These are phyloP conservation scores for Scaptomyza tumidula DNA, from an alignment of 2,888 invertebrate genomes.

Conservation along the genomic window DNA sequence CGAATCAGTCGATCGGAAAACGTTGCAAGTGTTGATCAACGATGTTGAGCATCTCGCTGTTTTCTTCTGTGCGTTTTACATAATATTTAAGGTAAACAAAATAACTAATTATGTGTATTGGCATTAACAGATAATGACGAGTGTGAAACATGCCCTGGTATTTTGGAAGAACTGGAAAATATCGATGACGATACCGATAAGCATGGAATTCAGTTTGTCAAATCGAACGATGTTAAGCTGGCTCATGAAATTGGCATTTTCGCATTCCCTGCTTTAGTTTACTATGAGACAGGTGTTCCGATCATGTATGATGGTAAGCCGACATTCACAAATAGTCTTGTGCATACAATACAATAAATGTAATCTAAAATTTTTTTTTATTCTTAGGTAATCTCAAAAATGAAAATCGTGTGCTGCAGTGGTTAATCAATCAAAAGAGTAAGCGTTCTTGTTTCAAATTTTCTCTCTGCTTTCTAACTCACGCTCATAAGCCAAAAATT, in stretches of 20 bases:
- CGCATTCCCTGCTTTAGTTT: slow-evolving; percentile 95
- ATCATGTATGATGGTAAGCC: slow-evolving; percentile 97
- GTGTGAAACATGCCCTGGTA: slow-evolving; percentile 92
- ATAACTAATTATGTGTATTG: not conserved
- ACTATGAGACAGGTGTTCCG: slow-evolving; percentile 96
- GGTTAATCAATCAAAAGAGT: slow-evolving; percentile 98
- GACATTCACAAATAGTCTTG: not conserved
- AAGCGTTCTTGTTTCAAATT: slow-evolving; percentile 87
- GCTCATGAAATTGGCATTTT: slow-evolving; percentile 96
- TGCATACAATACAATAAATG: not conserved
- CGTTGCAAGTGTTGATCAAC: slow-evolving; percentile 93
- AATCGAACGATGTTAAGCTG: slow-evolving; percentile 94
- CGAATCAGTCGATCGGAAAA: slow-evolving; percentile 95
- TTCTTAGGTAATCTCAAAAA: slow-evolving; percentile 94
- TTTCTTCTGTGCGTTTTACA: slow-evolving; percentile 91
- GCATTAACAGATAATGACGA: slow-evolving; percentile 90
- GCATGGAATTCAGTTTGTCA: slow-evolving; percentile 96
- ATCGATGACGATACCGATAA: slow-evolving; percentile 97
- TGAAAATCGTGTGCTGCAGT: slow-evolving; percentile 97
- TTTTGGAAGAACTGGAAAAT: slow-evolving; percentile 94
- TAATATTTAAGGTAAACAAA: not conserved
- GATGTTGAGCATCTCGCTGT: slow-evolving; percentile 96
- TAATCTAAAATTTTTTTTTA: not conserved
- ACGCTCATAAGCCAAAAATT: slow-evolving; percentile 74
- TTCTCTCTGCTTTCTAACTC: slow-evolving; percentile 83